Evolutionary conservation across 2,113 vertebrate species (phyloP), one percentile per base, ranked within the genome.

Genomic region (Atrichornis clamosus): DNA sequence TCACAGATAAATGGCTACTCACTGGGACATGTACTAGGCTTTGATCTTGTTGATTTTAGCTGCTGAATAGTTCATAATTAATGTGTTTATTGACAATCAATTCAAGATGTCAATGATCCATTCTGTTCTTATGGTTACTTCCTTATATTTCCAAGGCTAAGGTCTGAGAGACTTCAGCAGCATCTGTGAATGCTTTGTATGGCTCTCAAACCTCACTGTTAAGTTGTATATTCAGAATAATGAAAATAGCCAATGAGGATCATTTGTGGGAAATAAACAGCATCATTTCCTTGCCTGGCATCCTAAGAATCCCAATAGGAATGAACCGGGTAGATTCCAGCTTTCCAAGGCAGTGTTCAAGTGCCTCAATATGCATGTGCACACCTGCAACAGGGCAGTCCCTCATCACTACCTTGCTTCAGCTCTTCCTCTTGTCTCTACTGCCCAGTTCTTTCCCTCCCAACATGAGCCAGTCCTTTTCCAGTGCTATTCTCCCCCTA

Each of bases 351-450:
- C 26, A 60, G 18, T 1, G 5, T 13, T 59, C 23, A 39, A 32
- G 11, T 12, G 23, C 27, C 37, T 20, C 8, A 11, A 42, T 42
- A 21, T 5, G 7, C 4, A 5, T 0, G 0, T 8, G 49, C 27
- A 52, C 19, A 12, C 16, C n/a, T 53, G 33, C 28, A 63, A 3
- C 0, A 4, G 26, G 35, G 22, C 56, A 63, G 24, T 8, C 10
- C 17, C 28, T 70, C 37, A 11, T 9, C 50, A 22, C 2, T 1
- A 0, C 10, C 32, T 28, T n/a, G 59, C 73, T 78, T 26, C 33
- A 63, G 37, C 20, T 67, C 70, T 77, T 65, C 44, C 44, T 28
- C 58, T 49, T 23, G 62, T n/a, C 39, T 49, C 65, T 22, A 1
- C 11, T 5, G 2, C 44, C 19, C 60, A 58, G n/a, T 12, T 49